Evolutionary conservation across 2,888 invertebrate genomes (phyloP).

Genomic region (Nomada hirtipes): DNA sequence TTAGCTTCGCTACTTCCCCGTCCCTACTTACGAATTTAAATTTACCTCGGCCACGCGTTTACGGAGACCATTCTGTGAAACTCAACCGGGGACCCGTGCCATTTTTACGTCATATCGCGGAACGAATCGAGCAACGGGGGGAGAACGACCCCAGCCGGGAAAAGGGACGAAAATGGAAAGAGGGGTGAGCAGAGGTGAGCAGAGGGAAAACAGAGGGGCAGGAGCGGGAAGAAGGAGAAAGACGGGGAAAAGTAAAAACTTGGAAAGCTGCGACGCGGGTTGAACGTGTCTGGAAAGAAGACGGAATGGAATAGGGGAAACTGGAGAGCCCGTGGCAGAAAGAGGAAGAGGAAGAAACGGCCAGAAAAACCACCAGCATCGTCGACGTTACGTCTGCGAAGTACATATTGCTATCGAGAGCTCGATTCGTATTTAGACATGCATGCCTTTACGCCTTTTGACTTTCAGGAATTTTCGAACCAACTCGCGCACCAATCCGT

Average conservation of each 20-base stretch:
- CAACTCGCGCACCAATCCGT: background rate
- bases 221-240: background rate
- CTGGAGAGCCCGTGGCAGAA: slow-evolving; percentile 14
- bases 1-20: slow-evolving; percentile 10
- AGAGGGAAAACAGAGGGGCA: background rate
- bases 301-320: slow-evolving; percentile 32
- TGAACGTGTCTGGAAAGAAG: slow-evolving; percentile 57
- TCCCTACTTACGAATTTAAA: slow-evolving; percentile 43
- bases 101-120: slow-evolving; percentile 45
- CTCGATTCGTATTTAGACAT: slow-evolving; percentile 47
- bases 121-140: slow-evolving; percentile 34
- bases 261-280: slow-evolving; percentile 52
- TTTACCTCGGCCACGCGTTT: slow-evolving; percentile 33
- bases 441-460: slow-evolving; percentile 19
- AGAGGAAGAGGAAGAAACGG: slow-evolving; percentile 40
- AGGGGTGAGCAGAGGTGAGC: background rate
- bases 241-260: slow-evolving; percentile 43
- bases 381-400: slow-evolving; percentile 20
- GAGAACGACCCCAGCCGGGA: background rate
- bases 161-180: background rate
- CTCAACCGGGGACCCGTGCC: slow-evolving; percentile 10
- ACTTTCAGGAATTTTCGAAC: slow-evolving; percentile 22
- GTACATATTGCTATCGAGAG: slow-evolving; percentile 35
- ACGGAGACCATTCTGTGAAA: slow-evolving; percentile 23
- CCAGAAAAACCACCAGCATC: slow-evolving; percentile 35